Evolutionary conservation across 2,888 invertebrate genomes (phyloP), one percentile per base, ranked within the genome.

Genomic region (Rhyacophila evoluta): DNA sequence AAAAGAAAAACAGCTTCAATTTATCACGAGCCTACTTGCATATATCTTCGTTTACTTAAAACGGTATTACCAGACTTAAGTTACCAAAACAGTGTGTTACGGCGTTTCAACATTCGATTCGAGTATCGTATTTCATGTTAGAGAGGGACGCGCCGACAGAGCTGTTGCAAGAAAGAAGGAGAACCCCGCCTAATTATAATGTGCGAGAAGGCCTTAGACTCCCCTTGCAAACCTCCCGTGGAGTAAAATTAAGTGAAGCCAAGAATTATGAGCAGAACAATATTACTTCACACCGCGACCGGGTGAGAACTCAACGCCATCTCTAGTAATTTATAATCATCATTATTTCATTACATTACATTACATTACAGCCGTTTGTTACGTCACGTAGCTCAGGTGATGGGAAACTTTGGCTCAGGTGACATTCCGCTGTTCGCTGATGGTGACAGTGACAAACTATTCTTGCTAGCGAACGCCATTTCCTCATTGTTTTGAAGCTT

Each of bases 221-320:
- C 38, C 75, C 41, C 38, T 36, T 27, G 39, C 67, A 68, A 77
- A 80, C 81, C 79, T 38, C 81, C 81, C 81, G 79, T 79, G 78
- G 81, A 71, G 81, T 71, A 69, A 82, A 82, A 82, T 82, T 82
- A 82, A 82, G 82, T 75, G 82, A 82, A 82, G 82, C 79, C 82
- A 82, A 82, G 82, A 82, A 82, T 82, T 82, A 82, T 82, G 82
- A 82, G 82, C 80, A 28, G 80, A 82, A 80, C 82, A 82, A 82
- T 82, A 82, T 82, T 82, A 82, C 80, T 81, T 73, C 80, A 75
- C 79, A 78, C 80, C 78, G 79, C 78, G 80, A 79, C 77, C 80
- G 76, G 72, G 75, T 38, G 79, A 77, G 79, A 76, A 80, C 79
- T 80, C 78, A 77, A 72, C 79, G 76, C 80, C 81, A 72, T 80